phyloP scores from a whole-genome alignment of 2,888 invertebrate genomes.

The Dynastes grantii region DNA sequence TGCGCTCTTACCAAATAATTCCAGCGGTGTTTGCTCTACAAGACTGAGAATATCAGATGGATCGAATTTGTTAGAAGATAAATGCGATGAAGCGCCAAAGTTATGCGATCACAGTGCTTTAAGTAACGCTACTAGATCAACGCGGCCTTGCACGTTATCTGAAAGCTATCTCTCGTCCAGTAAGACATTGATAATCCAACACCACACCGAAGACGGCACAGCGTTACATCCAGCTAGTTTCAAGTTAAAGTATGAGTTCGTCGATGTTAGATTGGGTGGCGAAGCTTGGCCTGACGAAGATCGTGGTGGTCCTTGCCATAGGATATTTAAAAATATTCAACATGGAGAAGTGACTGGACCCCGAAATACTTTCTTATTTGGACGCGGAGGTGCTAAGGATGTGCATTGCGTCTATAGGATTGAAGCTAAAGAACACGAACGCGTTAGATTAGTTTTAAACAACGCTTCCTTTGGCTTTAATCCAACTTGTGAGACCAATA shows the following conservation, averaged over 20 bases:
- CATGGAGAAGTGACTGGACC: conserved; percentile 79
- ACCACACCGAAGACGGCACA: conserved; percentile 80
- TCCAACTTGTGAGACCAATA: conserved; percentile 79
- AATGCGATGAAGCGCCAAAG: conserved; percentile 85
- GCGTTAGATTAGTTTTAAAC: conserved; percentile 78
- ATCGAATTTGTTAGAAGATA: conserved; percentile 78
- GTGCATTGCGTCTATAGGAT: conserved; percentile 86
- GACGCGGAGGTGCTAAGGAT: conserved; percentile 85
- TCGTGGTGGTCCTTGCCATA: conserved; percentile 72
- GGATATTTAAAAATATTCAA: conserved; percentile 78
- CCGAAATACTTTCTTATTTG: conserved; percentile 86
- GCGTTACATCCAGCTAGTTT: conserved; percentile 86
- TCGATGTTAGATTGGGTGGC: conserved; percentile 85
- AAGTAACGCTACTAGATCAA: conserved; percentile 81
- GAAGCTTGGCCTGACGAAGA: conserved; percentile 73
- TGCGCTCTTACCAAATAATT: conserved; percentile 63
- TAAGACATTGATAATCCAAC: conserved; percentile 71
- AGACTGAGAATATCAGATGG: conserved; percentile 85
- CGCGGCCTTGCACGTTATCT: conserved; percentile 84
- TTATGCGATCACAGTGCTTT: conserved; percentile 88
- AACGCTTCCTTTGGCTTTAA: conserved; percentile 83
- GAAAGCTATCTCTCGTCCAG: conserved; percentile 84
- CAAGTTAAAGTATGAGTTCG: conserved; percentile 85
- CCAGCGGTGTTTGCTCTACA: conserved; percentile 76
- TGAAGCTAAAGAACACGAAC: conserved; percentile 77